phyloP scores from a whole-genome alignment of 2,888 invertebrate species.

The Acanthosepion esculentum region DNA sequence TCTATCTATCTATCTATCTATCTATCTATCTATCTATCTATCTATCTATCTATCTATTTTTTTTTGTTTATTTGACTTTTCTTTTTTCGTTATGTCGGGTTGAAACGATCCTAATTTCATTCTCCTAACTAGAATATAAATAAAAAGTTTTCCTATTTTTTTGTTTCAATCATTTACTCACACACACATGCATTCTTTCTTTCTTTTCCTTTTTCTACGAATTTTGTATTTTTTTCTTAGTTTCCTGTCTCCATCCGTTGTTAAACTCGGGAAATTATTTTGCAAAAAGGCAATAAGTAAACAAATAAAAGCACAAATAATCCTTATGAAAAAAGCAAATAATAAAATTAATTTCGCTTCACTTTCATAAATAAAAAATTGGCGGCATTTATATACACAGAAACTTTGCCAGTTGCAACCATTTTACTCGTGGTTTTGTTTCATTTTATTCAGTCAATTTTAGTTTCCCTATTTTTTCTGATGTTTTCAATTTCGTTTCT shows the following conservation, averaged over 20 bases:
- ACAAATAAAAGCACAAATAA: not conserved
- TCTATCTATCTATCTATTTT: too few species aligned
- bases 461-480: not conserved
- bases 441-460: not conserved
- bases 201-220: not conserved
- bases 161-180: too few species aligned
- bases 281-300: not conserved
- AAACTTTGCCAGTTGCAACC: not conserved
- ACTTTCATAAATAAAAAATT: not conserved
- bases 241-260: not conserved
- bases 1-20: too few species aligned
- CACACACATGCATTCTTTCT: too few species aligned
- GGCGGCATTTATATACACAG: not conserved
- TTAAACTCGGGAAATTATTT: not conserved
- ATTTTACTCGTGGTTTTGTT: not conserved
- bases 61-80: too few species aligned
- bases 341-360: not conserved
- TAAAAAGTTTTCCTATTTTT: not conserved
- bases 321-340: not conserved
- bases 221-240: not conserved
- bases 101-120: not conserved
- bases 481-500: constrained; percentile 6
- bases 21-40: too few species aligned
- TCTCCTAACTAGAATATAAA: not conserved
- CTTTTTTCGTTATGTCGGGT: too few species aligned